These are phyloP conservation scores for Ormyrus labotus DNA, from an alignment of 2,888 invertebrate species.

Conservation along the genomic window DNA sequence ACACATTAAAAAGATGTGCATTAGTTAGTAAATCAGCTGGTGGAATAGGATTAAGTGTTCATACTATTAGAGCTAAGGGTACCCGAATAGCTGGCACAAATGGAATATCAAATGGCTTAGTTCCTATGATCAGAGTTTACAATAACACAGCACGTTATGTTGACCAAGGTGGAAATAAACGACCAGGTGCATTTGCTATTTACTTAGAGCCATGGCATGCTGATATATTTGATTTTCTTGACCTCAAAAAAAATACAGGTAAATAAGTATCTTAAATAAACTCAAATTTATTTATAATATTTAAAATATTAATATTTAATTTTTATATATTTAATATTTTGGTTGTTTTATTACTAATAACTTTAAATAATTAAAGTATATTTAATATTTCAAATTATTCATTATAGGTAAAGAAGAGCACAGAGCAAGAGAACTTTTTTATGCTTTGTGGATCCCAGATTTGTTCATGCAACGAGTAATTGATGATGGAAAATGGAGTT, in stretches of 20 bases:
- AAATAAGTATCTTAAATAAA: constrained; percentile 23
- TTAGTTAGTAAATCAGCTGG: constrained; percentile 97
- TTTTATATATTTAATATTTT: constrained; percentile 4
- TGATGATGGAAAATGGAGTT: constrained; percentile 89
- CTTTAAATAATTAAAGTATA: background rate
- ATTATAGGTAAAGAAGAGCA: constrained; percentile 89
- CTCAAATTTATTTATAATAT: background rate
- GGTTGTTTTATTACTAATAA: background rate
- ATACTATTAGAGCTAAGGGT: constrained; percentile 95
- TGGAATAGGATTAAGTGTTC: constrained; percentile 97
- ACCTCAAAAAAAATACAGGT: constrained; percentile 94
- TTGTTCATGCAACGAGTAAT: constrained; percentile 97
- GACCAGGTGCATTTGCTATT: constrained; percentile 98
- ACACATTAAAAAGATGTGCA: constrained; percentile 94
- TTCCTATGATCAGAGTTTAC: constrained; percentile 96
- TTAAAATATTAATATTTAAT: background rate
- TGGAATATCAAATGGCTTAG: constrained; percentile 95
- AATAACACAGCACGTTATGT: constrained; percentile 98
- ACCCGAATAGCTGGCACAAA: constrained; percentile 95
- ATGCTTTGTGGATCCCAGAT: constrained; percentile 98
- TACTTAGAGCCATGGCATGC: constrained; percentile 99
- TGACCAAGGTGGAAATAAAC: constrained; percentile 98
- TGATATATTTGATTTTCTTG: constrained; percentile 96
- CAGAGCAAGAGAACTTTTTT: constrained; percentile 96
- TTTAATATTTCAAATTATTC: background rate